Base-by-base conservation (phyloP, 2,113 vertebrate species). In the Melospiza melodia region DNA sequence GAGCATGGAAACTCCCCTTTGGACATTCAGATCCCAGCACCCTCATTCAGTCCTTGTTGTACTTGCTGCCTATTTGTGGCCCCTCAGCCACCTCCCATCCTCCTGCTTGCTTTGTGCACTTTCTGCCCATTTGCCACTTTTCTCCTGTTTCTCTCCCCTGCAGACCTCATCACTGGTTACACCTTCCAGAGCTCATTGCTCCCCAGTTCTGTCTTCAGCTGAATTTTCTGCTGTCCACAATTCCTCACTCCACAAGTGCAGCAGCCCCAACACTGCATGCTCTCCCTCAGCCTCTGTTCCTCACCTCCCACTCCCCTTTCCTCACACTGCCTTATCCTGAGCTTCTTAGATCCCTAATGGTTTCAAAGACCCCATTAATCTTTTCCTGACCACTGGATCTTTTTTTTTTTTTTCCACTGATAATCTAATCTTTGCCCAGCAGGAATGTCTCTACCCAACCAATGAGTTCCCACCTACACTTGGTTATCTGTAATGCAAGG, bases 281-380 rank as follows among this genome's bases (percentile, higher is more conserved):
- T 81, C 48, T 67, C 43, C 19, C 22, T 77, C 76, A 75, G 27
- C 39, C 49, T 65, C 72, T 54, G 21, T 46, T 71, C 39, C 46
- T 77, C 48, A 37, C 41, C 21, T 58, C 54, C 54, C 4, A 3
- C 33, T 80, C 48, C 71, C 59, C 31, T 65, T 44, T 89, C 48
- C 41, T 73, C 0, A 0, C 66, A 35, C 46, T 7, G 14, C 49
- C 52, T 76, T 63, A 59, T 66, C 63, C 54, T 5, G 2, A 72
- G 46, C 27, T 71, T 76, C 71, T 87, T 73, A 85, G 30, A 77
- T 71, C 78, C 62, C n/a, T 69, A 49, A 85, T 39, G 35, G 21
- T 68, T 91, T 93, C 81, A 82, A 49, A 95, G 58, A 82, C 43
- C 16, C 41, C 81, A 59, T 85, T 86, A 80, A 86, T 93, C 79